Percentiles rank a stretch among this genome's conserved stretches.
phyloP scores from a whole-genome alignment of 2,797 vertebrate species.

The Threskiornis aethiopicus region DNA sequence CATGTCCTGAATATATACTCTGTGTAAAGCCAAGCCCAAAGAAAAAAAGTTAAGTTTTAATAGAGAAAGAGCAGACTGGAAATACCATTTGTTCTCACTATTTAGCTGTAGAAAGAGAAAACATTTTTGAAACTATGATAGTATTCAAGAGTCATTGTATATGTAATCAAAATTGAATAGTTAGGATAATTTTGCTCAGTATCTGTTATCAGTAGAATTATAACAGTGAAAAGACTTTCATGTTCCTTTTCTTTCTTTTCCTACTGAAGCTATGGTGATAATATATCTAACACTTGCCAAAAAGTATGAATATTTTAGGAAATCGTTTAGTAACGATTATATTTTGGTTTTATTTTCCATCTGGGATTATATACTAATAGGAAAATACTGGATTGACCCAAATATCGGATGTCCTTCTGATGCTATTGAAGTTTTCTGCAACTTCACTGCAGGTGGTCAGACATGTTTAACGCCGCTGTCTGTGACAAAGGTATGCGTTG shows the following conservation, averaged over 20 bases:
- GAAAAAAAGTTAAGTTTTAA: not conserved
- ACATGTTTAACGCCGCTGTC: conserved; percentile 89
- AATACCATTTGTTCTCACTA: not conserved
- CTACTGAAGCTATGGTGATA: not conserved
- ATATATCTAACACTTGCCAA: not conserved
- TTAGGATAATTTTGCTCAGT: not conserved
- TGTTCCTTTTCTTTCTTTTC: not conserved
- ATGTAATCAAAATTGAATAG: not conserved
- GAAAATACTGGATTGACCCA: conserved; percentile 97
- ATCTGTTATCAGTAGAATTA: not conserved
- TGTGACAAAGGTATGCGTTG: conserved; percentile 83
- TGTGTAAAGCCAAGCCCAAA: not conserved
- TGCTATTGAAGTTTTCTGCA: conserved; percentile 95
- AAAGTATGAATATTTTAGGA: not conserved
- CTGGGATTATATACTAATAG: conserved; percentile 69
- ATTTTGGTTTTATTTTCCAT: not conserved
- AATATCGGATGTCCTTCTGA: conserved; percentile 95
- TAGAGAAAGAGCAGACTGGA: not conserved
- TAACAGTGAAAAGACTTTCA: not conserved
- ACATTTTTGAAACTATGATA: not conserved
- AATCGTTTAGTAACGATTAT: not conserved
- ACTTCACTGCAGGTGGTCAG: conserved; percentile 95
- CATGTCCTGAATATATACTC: not conserved
- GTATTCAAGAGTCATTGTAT: not conserved
- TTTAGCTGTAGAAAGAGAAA: not conserved